Conservation (phyloP, 2,888 invertebrate genomes). For the Tenthredo notha region DNA sequence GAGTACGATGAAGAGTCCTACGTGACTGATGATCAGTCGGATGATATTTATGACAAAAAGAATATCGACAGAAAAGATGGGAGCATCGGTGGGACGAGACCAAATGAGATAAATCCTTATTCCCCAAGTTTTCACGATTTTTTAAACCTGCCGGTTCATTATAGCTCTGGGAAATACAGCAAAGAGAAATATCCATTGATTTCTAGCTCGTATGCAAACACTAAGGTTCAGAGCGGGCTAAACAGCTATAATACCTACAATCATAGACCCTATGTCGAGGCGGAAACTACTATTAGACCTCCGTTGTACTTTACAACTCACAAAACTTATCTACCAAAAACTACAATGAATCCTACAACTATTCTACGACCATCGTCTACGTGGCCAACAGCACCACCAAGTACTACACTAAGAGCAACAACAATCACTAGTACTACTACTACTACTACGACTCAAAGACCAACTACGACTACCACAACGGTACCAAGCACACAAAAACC, state of each 20-base stretch:
- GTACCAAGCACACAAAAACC: slow-evolving; percentile 67
- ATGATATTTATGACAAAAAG: slow-evolving; percentile 73
- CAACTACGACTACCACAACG: slow-evolving; percentile 64
- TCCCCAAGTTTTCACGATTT: slow-evolving; percentile 85
- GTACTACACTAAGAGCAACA: slow-evolving; percentile 62
- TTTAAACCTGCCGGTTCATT: slow-evolving; percentile 84
- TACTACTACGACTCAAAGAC: slow-evolving; percentile 65
- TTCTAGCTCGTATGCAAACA: slow-evolving; percentile 86
- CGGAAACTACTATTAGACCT: slow-evolving; percentile 62
- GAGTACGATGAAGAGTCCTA: slow-evolving; percentile 64
- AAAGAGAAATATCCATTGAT: slow-evolving; percentile 83
- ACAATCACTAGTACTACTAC: slow-evolving; percentile 68
- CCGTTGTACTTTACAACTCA: slow-evolving; percentile 63
- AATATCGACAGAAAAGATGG: slow-evolving; percentile 79
- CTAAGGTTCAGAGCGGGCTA: slow-evolving; percentile 84
- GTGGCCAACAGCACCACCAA: slow-evolving; percentile 60
- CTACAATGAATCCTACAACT: slow-evolving; percentile 60
- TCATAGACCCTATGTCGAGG: slow-evolving; percentile 69
- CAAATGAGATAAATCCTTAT: slow-evolving; percentile 83
- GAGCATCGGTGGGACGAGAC: slow-evolving; percentile 77
- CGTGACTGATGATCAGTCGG: slow-evolving; percentile 58
- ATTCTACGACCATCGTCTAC: slow-evolving; percentile 57
- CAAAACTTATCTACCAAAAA: slow-evolving; percentile 55
- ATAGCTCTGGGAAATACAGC: slow-evolving; percentile 83
- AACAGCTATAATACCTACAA: slow-evolving; percentile 75